Conservation (phyloP, 2,888 invertebrate genomes). For the Cephus pygmeus region DNA sequence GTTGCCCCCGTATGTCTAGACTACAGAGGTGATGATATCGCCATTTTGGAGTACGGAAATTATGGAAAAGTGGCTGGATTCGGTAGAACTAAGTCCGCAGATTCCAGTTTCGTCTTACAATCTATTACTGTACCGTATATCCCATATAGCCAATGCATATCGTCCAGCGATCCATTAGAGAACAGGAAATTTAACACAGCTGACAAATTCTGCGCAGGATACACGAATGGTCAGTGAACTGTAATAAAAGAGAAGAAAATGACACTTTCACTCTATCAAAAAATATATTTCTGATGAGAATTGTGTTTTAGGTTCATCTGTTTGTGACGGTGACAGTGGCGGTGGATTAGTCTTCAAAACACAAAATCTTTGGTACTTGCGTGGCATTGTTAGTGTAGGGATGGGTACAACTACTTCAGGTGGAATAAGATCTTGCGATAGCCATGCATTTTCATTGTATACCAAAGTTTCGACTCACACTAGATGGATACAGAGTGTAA, state of each 20-base stretch:
- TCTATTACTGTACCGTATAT: conserved; percentile 55
- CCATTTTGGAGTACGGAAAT: conserved; percentile 43
- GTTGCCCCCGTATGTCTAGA: conserved; percentile 57
- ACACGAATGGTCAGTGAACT: conserved; percentile 55
- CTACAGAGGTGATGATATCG: conserved; percentile 32
- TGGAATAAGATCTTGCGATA: conserved; percentile 49
- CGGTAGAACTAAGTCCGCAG: conserved; percentile 52
- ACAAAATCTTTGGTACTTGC: conserved; percentile 59
- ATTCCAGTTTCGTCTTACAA: conserved; percentile 50
- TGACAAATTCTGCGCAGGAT: conserved; percentile 64
- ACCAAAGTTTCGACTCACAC: conserved; percentile 57
- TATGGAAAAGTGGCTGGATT: conserved; percentile 60
- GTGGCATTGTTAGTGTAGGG: conserved; percentile 66
- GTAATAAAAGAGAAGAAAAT: neutral
- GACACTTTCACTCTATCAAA: neutral
- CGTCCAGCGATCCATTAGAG: conserved; percentile 25
- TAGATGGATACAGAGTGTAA: conserved; percentile 55
- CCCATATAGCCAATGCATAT: conserved; percentile 43
- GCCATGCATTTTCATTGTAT: conserved; percentile 57
- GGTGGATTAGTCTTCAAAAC: conserved; percentile 64
- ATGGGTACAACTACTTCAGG: conserved; percentile 40
- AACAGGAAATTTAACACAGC: conserved; percentile 49
- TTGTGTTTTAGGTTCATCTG: conserved; percentile 58
- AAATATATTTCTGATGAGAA: neutral
- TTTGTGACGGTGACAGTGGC: conserved; percentile 68